Conservation (phyloP, 2,797 vertebrate genomes). For the Cryptoblepharus egeriae region DNA sequence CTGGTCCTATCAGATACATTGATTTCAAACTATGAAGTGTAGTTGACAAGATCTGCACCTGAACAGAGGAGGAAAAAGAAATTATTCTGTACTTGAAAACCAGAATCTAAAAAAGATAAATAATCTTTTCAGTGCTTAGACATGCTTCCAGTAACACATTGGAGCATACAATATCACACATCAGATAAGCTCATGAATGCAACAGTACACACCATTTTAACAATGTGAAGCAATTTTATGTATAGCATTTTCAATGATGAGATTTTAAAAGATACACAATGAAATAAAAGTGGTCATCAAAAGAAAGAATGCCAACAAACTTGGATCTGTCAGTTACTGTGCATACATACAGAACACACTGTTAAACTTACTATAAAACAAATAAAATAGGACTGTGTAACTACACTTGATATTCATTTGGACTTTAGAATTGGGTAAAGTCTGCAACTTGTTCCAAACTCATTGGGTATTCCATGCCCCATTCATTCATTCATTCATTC, state of each 20-base stretch:
- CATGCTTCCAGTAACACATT: conserved; percentile 43
- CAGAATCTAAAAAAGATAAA: conserved; percentile 26
- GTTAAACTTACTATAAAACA: background rate
- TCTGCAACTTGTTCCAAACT: background rate
- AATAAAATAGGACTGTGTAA: background rate
- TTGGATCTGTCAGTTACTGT: background rate
- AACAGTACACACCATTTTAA: conserved; percentile 21
- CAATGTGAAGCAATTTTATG: background rate
- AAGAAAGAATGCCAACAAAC: background rate
- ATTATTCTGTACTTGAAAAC: conserved; percentile 49
- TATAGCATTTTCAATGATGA: conserved; percentile 16
- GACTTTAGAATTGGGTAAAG: background rate
- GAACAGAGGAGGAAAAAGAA: conserved; percentile 26
- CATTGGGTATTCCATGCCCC: no score
- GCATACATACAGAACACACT: background rate
- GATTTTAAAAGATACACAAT: conserved; percentile 20
- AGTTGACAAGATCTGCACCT: conserved; percentile 44
- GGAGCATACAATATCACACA: conserved; percentile 32
- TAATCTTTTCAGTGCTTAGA: conserved; percentile 45
- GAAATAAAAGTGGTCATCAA: conserved; percentile 7
- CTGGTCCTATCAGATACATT: conserved; percentile 65
- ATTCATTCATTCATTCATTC: no score
- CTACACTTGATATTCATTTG: background rate
- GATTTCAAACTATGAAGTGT: conserved; percentile 64
- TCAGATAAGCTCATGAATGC: conserved; percentile 26